phyloP scores from a whole-genome alignment of 2,113 vertebrate genomes.

The Clarias batrachus region DNA sequence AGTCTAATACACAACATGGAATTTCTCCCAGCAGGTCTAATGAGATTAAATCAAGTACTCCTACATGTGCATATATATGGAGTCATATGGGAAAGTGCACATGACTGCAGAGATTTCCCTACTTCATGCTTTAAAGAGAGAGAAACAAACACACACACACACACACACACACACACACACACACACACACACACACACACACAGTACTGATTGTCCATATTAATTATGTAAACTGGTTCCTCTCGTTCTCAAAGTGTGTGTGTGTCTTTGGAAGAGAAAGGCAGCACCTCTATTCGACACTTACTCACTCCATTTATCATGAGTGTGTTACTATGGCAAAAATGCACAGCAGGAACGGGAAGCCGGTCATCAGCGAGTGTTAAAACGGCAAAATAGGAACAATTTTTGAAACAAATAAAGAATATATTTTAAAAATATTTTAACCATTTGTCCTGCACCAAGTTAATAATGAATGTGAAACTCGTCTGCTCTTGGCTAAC shows the following conservation, averaged over 20 bases:
- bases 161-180: neutral
- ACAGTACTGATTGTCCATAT: neutral
- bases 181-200: neutral
- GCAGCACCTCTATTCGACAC: neutral
- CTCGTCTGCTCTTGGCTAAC: neutral
- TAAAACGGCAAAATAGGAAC: neutral
- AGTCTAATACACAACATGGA: neutral
- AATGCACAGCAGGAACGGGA: neutral
- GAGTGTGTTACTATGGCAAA: neutral
- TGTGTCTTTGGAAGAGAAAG: neutral
- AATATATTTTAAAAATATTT: neutral
- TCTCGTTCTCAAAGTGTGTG: neutral
- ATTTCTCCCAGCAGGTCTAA: neutral
- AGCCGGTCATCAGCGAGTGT: neutral
- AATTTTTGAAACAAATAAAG: neutral
- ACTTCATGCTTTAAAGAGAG: neutral
- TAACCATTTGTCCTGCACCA: neutral
- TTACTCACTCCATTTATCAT: neutral
- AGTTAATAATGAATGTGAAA: neutral
- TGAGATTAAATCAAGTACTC: neutral
- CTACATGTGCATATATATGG: neutral
- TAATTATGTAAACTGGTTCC: neutral
- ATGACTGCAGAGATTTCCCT: neutral
- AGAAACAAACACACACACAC: neutral
- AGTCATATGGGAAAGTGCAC: conserved; percentile 3